phyloP scores from a whole-genome alignment of 2,113 vertebrate species.

The Tonatia bakeri region DNA sequence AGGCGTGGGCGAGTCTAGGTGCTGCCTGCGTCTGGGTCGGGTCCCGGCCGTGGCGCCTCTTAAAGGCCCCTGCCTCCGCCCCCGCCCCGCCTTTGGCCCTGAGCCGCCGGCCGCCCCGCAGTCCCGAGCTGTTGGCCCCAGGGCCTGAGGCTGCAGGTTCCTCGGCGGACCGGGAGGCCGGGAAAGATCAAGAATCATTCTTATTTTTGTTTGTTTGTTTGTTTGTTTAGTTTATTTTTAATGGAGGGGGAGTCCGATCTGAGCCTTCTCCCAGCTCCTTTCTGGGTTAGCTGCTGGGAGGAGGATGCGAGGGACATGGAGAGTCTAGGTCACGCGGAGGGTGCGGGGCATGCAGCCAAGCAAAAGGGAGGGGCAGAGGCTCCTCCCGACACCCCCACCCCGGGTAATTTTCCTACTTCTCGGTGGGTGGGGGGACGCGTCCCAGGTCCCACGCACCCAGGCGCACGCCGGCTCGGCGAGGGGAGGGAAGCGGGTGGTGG shows the following conservation, averaged over 20 bases:
- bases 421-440: neutral
- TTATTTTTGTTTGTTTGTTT: too few species aligned
- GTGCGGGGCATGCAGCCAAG: neutral
- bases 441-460: neutral
- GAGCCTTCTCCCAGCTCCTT: neutral
- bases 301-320: neutral
- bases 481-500: neutral
- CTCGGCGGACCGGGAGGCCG: neutral
- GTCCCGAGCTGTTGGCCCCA: neutral
- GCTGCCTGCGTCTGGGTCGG: slow-evolving; percentile 32
- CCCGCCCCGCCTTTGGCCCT: slow-evolving; percentile 36
- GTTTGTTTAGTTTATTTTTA: neutral
- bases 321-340: neutral
- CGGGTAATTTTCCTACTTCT: slow-evolving; percentile 56
- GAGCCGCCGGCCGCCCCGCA: slow-evolving; percentile 16
- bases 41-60: slow-evolving; percentile 16
- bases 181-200: neutral
- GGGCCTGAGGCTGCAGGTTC: neutral
- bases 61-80: slow-evolving; percentile 36
- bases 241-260: neutral
- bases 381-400: neutral
- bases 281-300: neutral
- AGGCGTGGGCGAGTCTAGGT: neutral
- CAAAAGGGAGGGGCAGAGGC: neutral
- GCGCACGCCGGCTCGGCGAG: neutral